Conservation (phyloP, 2,888 invertebrate species). For the Smittia sp. region DNA sequence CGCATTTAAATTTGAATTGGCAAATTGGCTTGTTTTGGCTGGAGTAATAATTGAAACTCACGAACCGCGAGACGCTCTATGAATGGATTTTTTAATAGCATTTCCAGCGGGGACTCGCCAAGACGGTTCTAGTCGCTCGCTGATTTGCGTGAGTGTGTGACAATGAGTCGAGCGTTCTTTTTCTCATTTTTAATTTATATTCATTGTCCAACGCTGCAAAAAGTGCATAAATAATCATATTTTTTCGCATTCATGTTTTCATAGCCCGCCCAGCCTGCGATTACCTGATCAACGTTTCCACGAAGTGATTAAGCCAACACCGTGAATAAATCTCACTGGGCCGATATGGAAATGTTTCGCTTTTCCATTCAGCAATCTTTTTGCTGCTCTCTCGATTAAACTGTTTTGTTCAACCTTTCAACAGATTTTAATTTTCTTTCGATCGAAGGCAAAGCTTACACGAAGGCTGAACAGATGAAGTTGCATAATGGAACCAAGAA, state of each 20-base stretch:
- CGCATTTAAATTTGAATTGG: conserved; percentile 19
- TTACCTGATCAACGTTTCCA: too few relatives aligned
- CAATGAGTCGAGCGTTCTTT: background rate
- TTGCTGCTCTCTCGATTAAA: too few relatives aligned
- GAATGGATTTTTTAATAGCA: conserved; percentile 10
- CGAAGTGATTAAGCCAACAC: too few relatives aligned
- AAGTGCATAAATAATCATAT: conserved; percentile 16
- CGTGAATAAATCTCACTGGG: too few relatives aligned
- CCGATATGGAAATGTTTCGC: too few relatives aligned
- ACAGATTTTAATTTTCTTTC: too few relatives aligned
- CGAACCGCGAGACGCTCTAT: conserved; percentile 3
- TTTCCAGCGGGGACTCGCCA: background rate
- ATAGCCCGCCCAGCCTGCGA: background rate
- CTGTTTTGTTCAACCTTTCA: too few relatives aligned
- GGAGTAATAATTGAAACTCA: conserved; percentile 16
- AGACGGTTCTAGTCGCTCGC: background rate
- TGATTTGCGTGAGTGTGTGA: conserved; percentile 17
- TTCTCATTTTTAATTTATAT: conserved; percentile 18
- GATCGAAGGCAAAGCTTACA: too few relatives aligned
- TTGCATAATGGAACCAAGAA: too few relatives aligned
- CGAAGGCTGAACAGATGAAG: too few relatives aligned
- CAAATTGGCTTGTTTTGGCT: background rate
- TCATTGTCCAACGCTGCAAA: conserved; percentile 17
- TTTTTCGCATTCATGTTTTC: background rate
- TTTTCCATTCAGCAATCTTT: too few relatives aligned